Conservation (phyloP, 2,797 vertebrate genomes). For the Morelia viridis region DNA sequence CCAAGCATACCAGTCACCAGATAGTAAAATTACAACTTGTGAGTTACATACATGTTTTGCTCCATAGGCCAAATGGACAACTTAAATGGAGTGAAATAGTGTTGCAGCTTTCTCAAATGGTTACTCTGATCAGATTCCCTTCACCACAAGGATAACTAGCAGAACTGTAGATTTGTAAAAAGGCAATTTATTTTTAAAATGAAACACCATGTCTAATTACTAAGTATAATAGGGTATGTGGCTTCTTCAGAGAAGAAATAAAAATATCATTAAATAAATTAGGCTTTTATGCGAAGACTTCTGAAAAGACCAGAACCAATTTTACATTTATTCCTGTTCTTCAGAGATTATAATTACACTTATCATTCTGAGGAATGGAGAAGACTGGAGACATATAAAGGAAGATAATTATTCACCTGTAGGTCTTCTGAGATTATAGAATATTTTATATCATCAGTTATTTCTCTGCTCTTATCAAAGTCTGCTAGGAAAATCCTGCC, state of each 20-base stretch:
- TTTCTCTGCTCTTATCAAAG: constrained; percentile 65
- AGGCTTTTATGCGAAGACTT: background rate
- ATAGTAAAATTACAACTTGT: background rate
- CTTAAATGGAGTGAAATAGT: background rate
- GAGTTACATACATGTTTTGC: background rate
- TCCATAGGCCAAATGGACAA: background rate
- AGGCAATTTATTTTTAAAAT: background rate
- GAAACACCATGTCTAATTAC: background rate
- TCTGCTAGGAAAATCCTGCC: constrained; percentile 66
- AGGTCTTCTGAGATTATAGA: constrained; percentile 57
- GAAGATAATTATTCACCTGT: constrained; percentile 54
- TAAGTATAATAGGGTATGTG: background rate
- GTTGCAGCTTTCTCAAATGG: background rate
- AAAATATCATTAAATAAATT: background rate
- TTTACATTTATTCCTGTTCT: background rate
- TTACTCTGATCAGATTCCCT: background rate
- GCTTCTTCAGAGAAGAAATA: background rate
- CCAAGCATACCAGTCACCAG: background rate
- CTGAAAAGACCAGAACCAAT: background rate
- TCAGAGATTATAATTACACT: background rate
- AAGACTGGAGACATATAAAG: background rate
- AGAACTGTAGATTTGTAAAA: background rate
- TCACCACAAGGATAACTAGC: background rate
- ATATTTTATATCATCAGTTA: constrained; percentile 22
- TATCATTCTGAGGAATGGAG: background rate